Percentiles rank a stretch among this genome's conserved stretches.
phyloP scores from a whole-genome alignment of 2,888 invertebrate genomes.

The Ophonus ardosiacus region DNA sequence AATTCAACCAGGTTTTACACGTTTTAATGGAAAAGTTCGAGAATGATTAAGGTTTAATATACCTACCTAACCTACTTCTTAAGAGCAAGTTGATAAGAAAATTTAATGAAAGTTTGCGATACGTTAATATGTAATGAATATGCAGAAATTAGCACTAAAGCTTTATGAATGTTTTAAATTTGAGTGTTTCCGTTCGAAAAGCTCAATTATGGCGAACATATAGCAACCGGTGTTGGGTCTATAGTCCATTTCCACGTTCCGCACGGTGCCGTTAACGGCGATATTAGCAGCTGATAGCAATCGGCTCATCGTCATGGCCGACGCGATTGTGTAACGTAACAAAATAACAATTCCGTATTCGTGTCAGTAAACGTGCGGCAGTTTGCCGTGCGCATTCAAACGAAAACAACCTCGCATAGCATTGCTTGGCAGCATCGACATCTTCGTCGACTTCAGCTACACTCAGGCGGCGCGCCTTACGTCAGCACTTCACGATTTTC shows the following conservation, averaged over 20 bases:
- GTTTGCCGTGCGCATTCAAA: slow-evolving; percentile 49
- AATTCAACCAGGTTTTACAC: no score
- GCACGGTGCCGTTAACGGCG: slow-evolving; percentile 43
- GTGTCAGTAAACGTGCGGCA: slow-evolving; percentile 52
- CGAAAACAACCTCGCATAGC: slow-evolving; percentile 20
- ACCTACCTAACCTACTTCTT: background rate
- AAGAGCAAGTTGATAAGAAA: background rate
- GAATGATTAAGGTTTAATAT: no score
- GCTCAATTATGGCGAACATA: slow-evolving; percentile 39
- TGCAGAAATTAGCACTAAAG: slow-evolving; percentile 21
- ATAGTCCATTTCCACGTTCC: slow-evolving; percentile 45
- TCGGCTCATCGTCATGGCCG: slow-evolving; percentile 47
- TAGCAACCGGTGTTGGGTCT: slow-evolving; percentile 22
- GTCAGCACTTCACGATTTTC: slow-evolving; percentile 36
- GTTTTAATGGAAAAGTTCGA: no score
- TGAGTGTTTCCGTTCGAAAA: slow-evolving; percentile 22
- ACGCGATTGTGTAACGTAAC: slow-evolving; percentile 49
- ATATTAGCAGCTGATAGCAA: slow-evolving; percentile 54
- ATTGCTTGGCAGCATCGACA: slow-evolving; percentile 12
- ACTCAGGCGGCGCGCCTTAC: background rate
- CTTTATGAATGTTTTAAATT: slow-evolving; percentile 36
- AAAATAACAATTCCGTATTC: slow-evolving; percentile 57
- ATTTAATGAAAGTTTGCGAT: slow-evolving; percentile 8
- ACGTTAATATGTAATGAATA: background rate
- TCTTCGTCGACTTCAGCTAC: background rate